These are phyloP conservation scores for Mesochorus sp. DNA, from an alignment of 2,888 invertebrate genomes.

Conservation along the genomic window DNA sequence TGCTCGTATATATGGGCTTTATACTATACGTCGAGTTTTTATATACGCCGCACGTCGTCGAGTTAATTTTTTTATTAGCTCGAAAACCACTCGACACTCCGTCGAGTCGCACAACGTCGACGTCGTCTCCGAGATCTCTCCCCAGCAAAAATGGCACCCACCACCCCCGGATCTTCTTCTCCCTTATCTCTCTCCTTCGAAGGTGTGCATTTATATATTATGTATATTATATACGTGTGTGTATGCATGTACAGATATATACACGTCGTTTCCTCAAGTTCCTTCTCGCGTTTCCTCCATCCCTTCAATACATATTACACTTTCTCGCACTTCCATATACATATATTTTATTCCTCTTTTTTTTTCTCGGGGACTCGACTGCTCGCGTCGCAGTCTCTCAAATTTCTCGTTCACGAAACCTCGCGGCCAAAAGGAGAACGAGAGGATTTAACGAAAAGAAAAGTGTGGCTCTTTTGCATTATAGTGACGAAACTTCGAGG, in stretches of 20 bases:
- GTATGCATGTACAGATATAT: not conserved
- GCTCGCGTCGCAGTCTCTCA: conserved; percentile 21
- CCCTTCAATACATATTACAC: conserved; percentile 15
- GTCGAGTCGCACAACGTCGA: conserved; percentile 63
- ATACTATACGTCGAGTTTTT: conserved; percentile 72
- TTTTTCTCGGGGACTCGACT: conserved; percentile 43
- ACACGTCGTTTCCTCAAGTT: conserved; percentile 38
- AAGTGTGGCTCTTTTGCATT: not conserved
- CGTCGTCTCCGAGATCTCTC: conserved; percentile 66
- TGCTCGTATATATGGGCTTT: conserved; percentile 68
- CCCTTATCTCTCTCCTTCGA: conserved; percentile 13
- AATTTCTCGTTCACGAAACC: conserved; percentile 1
- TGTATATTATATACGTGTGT: not conserved
- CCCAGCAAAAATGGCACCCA: conserved; percentile 68
- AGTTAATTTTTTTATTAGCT: conserved; percentile 80
- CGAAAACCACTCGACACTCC: conserved; percentile 77
- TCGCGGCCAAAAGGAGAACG: not conserved
- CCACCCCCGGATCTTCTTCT: conserved; percentile 42
- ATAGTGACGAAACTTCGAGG: no score
- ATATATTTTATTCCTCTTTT: no score
- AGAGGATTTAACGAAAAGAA: not conserved
- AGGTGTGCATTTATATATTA: not conserved
- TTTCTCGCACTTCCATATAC: conserved; percentile 53
- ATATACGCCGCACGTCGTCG: conserved; percentile 67
- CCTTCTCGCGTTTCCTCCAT: conserved; percentile 16